These are phyloP conservation scores for Pocillopora grandis DNA, from an alignment of 92 coral and sea anemone species.

Conservation along the genomic window DNA sequence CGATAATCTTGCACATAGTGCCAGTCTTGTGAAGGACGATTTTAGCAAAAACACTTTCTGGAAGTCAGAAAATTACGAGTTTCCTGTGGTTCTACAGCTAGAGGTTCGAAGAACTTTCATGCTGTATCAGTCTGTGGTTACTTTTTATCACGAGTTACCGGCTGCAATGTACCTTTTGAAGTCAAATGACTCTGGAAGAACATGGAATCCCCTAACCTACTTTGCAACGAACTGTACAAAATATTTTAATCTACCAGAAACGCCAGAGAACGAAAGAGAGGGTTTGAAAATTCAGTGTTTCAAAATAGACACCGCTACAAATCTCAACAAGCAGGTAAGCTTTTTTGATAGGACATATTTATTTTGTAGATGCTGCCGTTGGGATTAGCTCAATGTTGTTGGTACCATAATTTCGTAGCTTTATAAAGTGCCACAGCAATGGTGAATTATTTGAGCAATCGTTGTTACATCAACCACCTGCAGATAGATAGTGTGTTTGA, in stretches of 20 bases:
- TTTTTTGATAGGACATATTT: no score
- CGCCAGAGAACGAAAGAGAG: conserved; percentile 54
- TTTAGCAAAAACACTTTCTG: conserved; percentile 57
- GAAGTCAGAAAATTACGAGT: conserved; percentile 85
- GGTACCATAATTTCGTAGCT: no score
- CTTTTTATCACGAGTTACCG: conserved; percentile 78
- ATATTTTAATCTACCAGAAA: conserved; percentile 76
- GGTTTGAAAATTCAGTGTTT: conserved; percentile 78
- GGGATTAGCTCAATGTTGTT: no score
- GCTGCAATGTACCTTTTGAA: conserved; percentile 90
- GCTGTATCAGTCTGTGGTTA: conserved; percentile 65
- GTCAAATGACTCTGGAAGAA: conserved; percentile 78
- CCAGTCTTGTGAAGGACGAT: conserved; percentile 64
- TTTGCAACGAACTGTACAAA: conserved; percentile 71
- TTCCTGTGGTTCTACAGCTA: conserved; percentile 78
- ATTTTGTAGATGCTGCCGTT: no score
- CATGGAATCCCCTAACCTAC: conserved; percentile 55
- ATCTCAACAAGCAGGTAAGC: conserved; percentile 53
- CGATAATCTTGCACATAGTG: conserved; percentile 45
- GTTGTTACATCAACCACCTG: background rate
- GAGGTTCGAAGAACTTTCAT: conserved; percentile 75
- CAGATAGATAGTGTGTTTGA: background rate
- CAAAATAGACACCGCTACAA: conserved; percentile 54
- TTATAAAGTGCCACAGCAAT: no score
- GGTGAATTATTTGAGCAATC: no score